phyloP scores from a whole-genome alignment of 92 coral and sea anemone species.

The Porites evermanni region DNA sequence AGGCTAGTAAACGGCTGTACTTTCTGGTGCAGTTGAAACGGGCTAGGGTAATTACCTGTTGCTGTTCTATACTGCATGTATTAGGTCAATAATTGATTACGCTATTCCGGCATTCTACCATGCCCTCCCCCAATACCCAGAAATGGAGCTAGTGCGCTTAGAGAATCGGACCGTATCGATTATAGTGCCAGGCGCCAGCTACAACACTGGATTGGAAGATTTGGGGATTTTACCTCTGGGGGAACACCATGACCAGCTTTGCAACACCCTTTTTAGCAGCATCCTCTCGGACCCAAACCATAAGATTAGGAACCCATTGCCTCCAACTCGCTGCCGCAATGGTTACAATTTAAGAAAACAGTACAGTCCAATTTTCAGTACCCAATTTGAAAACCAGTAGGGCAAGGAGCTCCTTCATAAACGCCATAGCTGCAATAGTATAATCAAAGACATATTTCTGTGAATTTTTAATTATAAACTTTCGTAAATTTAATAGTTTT shows the following conservation, averaged over 20 bases:
- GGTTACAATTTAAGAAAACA: too few species aligned
- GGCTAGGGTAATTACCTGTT: too few species aligned
- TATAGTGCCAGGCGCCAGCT: conserved; percentile 49
- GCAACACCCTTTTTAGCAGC: background rate
- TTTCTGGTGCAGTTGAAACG: background rate
- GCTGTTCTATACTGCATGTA: background rate
- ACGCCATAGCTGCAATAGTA: too few species aligned
- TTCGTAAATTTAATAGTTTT: too few species aligned
- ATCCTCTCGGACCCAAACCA: background rate
- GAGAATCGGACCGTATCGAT: conserved; percentile 61
- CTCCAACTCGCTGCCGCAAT: too few species aligned
- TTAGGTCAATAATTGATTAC: conserved; percentile 18
- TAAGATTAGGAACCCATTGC: too few species aligned
- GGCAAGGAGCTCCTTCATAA: too few species aligned
- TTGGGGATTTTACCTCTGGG: background rate
- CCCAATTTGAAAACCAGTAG: too few species aligned
- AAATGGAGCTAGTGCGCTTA: conserved; percentile 46
- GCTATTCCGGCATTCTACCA: conserved; percentile 37
- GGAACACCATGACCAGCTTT: background rate
- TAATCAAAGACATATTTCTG: too few species aligned
- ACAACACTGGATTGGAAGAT: conserved; percentile 6
- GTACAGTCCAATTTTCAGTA: too few species aligned
- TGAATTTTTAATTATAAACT: too few species aligned
- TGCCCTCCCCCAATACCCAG: conserved; percentile 45
- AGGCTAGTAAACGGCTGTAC: background rate